Conservation (phyloP, 1,140 invertebrate genomes). For the Drosophila suzukii region DNA sequence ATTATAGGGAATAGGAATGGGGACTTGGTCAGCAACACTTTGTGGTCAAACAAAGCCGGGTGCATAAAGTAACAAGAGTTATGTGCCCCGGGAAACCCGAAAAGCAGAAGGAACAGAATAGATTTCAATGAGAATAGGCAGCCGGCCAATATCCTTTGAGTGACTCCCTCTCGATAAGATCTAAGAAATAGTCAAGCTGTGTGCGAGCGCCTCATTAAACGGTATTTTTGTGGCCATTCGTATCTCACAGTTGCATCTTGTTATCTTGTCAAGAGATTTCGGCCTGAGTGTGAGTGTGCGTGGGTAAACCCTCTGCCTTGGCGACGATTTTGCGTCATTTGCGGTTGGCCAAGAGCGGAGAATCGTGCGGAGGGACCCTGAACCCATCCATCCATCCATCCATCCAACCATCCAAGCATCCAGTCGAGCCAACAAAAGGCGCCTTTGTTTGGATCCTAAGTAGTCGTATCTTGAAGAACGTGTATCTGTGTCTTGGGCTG, state of each 20-base stretch:
- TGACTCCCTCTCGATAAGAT: constrained; percentile 50
- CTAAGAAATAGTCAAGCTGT: constrained; percentile 57
- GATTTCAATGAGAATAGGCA: constrained; percentile 47
- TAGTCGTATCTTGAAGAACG: constrained; percentile 37
- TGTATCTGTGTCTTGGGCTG: constrained; percentile 27
- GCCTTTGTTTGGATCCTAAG: constrained; percentile 57
- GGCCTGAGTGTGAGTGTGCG: constrained; percentile 19
- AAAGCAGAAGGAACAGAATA: constrained; percentile 36
- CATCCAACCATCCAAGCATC: constrained; percentile 8
- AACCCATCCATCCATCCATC: constrained; percentile 49
- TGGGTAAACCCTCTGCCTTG: constrained; percentile 42
- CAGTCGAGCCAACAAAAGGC: constrained; percentile 46
- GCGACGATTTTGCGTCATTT: constrained; percentile 65
- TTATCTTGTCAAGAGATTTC: constrained; percentile 51
- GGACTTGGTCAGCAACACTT: constrained; percentile 34
- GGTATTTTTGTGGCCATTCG: constrained; percentile 62
- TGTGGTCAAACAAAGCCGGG: constrained; percentile 54
- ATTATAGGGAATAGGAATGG: constrained; percentile 4
- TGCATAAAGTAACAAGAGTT: constrained; percentile 54
- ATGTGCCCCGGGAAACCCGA: constrained; percentile 31
- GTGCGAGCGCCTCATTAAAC: constrained; percentile 61
- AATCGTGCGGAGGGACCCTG: neutral
- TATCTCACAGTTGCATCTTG: constrained; percentile 60
- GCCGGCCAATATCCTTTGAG: constrained; percentile 52
- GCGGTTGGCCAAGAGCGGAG: constrained; percentile 47